A percentile compares a stretch with the other conserved stretches of the same genome.
These are phyloP conservation scores for Labrus mixtus DNA, from an alignment of 2,113 vertebrate species.

Conservation along the genomic window DNA sequence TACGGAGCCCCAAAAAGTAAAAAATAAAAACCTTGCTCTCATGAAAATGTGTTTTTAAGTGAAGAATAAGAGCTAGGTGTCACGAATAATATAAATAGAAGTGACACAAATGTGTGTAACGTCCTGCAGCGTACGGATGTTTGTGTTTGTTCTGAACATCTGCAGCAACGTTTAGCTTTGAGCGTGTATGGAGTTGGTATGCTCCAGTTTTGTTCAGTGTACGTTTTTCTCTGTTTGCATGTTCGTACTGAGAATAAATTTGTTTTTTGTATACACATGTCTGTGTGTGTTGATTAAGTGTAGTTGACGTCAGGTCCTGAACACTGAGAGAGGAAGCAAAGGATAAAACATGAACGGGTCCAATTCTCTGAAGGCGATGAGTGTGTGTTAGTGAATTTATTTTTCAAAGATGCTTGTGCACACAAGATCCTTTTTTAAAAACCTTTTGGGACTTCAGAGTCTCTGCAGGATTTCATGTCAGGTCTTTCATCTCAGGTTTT, in stretches of 20 bases:
- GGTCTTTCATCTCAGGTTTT: no score
- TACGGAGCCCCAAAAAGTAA: no score
- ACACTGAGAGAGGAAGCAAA: constrained; percentile 21
- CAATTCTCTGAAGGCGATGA: constrained; percentile 75
- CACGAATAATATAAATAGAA: constrained; percentile 7
- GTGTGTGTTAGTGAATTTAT: constrained; percentile 75
- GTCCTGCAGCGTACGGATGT: constrained; percentile 10
- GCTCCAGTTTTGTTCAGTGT: constrained; percentile 27
- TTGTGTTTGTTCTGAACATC: constrained; percentile 2
- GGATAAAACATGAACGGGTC: constrained; percentile 28
- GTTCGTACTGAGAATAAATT: constrained; percentile 49
- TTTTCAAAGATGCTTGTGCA: constrained; percentile 69
- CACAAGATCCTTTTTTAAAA: no score
- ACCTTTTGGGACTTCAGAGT: no score
- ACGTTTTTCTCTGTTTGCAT: constrained; percentile 45
- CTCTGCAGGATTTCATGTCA: no score
- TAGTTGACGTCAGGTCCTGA: constrained; percentile 61
- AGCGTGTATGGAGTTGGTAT: not conserved
- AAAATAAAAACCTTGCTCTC: not conserved
- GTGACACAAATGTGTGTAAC: not conserved
- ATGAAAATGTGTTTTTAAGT: not conserved
- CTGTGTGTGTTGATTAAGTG: constrained; percentile 58
- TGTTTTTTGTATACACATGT: constrained; percentile 31
- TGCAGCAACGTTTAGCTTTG: not conserved
- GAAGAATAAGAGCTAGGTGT: constrained; percentile 1